phyloP scores from a whole-genome alignment of 1,140 invertebrate genomes.

The Drosophila bipectinata region DNA sequence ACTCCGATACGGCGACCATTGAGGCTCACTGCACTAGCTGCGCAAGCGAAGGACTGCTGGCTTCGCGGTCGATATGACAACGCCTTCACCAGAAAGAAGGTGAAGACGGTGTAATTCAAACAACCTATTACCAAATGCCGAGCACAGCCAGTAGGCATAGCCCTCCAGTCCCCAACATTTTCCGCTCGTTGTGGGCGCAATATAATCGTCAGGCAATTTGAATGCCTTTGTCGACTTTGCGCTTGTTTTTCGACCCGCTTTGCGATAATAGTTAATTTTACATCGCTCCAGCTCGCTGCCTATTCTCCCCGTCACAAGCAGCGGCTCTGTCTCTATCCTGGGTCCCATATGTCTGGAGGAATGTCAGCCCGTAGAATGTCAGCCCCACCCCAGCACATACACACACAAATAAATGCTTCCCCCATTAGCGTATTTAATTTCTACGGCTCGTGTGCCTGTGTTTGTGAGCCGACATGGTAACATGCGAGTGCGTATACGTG shows the following conservation, averaged over 20 bases:
- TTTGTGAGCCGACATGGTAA: neutral
- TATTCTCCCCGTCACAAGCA: neutral
- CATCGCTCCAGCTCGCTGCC: slow-evolving; percentile 25
- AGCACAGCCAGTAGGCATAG: slow-evolving; percentile 56
- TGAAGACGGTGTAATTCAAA: slow-evolving; percentile 66
- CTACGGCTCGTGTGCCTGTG: slow-evolving; percentile 31
- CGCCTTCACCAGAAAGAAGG: slow-evolving; percentile 46
- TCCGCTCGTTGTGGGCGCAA: slow-evolving; percentile 10
- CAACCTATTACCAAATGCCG: slow-evolving; percentile 75
- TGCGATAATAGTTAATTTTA: slow-evolving; percentile 82
- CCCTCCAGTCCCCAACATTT: neutral
- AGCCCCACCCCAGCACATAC: slow-evolving; percentile 5
- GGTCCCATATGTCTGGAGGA: slow-evolving; percentile 31
- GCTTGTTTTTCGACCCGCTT: slow-evolving; percentile 79
- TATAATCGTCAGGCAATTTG: slow-evolving; percentile 75
- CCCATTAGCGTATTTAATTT: slow-evolving; percentile 78
- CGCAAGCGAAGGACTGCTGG: slow-evolving; percentile 49
- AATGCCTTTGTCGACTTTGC: slow-evolving; percentile 64
- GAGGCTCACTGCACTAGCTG: slow-evolving; percentile 14
- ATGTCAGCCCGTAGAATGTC: neutral
- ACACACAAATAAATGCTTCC: slow-evolving; percentile 65
- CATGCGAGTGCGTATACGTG: slow-evolving; percentile 37
- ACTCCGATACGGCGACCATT: slow-evolving; percentile 29
- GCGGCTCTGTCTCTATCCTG: neutral
- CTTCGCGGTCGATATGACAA: slow-evolving; percentile 79